Evolutionary conservation across 1,140 invertebrate genomes (phyloP).

Genomic region (Trichonephila inaurata): DNA sequence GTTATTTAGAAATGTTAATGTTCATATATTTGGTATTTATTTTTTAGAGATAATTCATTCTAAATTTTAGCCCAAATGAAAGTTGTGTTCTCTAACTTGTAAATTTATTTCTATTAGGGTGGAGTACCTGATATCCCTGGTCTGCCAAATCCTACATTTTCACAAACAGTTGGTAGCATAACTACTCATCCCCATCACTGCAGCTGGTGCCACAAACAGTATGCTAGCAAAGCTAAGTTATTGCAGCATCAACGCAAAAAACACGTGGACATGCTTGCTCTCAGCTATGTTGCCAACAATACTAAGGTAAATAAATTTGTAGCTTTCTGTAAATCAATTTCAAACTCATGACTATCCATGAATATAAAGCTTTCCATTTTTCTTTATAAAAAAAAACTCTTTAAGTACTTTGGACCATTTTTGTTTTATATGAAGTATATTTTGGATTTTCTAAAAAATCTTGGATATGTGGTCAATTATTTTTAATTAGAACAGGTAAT

Average conservation of each 20-base stretch:
- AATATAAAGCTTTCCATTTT: no score
- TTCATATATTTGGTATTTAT: no score
- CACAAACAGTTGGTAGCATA: constrained; percentile 87
- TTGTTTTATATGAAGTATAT: no score
- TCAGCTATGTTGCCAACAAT: constrained; percentile 74
- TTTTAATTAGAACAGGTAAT: no score
- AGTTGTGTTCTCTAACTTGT: not conserved
- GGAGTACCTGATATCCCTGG: constrained; percentile 81
- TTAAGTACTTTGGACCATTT: no score
- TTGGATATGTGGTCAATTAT: no score
- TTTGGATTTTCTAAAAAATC: no score
- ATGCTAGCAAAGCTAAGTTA: constrained; percentile 90
- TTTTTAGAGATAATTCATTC: no score
- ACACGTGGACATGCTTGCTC: constrained; percentile 83
- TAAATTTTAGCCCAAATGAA: no score
- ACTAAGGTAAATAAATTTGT: constrained; percentile 19
- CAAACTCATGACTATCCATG: not conserved
- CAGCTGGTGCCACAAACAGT: constrained; percentile 91
- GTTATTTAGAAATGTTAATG: no score
- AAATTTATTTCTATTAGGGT: constrained; percentile 77
- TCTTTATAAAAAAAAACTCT: no score
- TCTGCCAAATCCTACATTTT: constrained; percentile 85
- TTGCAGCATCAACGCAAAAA: constrained; percentile 90
- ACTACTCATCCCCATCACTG: constrained; percentile 88
- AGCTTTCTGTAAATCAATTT: not conserved